Percentiles rank a stretch among this genome's conserved stretches.
phyloP scores from a whole-genome alignment of 1,140 invertebrate genomes.

The Temnothorax nylanderi region DNA sequence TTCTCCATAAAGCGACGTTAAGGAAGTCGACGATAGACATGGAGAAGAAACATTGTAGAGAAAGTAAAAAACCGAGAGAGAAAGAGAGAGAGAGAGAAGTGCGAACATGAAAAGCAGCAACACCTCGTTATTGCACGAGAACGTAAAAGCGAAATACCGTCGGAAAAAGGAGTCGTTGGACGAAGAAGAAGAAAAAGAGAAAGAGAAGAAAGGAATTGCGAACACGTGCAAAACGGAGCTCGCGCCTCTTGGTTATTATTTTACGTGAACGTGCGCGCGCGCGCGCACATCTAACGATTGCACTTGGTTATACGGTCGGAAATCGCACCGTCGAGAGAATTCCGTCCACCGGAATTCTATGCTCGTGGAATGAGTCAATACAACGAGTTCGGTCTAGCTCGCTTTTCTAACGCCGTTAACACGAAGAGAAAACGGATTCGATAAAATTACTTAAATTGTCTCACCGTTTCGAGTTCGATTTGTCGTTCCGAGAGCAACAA shows the following conservation, averaged over 20 bases:
- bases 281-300: background rate
- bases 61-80: background rate
- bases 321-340: constrained; percentile 13
- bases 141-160: constrained; percentile 32
- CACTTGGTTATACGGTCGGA: background rate
- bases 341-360: constrained; percentile 13
- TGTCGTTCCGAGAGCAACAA: background rate
- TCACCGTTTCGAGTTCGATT: constrained; percentile 11
- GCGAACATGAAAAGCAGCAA: constrained; percentile 11
- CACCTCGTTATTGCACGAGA: constrained; percentile 9
- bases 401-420: background rate
- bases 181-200: background rate
- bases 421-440: background rate
- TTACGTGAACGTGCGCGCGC: background rate
- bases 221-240: background rate
- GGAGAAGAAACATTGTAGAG: background rate
- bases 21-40: constrained; percentile 14
- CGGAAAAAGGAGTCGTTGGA: background rate
- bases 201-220: background rate
- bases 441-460: constrained; percentile 36
- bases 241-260: constrained; percentile 18
- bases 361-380: constrained; percentile 8
- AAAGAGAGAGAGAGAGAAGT: background rate
- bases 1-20: constrained; percentile 22
- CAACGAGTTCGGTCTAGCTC: background rate